These are phyloP conservation scores for Pollenia angustigena DNA, from an alignment of 2,888 invertebrate genomes.

Conservation along the genomic window DNA sequence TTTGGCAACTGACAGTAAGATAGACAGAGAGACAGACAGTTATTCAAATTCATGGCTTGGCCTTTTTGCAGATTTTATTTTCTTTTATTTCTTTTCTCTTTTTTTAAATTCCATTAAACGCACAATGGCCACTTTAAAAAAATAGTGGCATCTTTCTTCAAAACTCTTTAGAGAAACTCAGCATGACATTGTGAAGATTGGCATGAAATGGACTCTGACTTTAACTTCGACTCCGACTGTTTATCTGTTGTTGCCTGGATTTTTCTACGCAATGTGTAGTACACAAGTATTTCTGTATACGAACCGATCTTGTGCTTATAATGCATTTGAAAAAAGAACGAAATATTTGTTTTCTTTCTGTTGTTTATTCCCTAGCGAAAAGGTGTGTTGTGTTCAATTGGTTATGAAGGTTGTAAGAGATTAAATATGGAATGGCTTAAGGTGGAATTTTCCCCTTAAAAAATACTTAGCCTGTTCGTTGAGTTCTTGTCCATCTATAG, in stretches of 20 bases:
- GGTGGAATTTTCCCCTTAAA: too few relatives aligned
- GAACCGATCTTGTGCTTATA: background rate
- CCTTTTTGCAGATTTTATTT: constrained; percentile 2
- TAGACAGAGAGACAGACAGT: constrained; percentile 35
- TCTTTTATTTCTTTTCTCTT: constrained; percentile 1
- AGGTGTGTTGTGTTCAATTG: too few relatives aligned
- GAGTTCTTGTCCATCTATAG: too few relatives aligned
- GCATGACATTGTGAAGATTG: constrained; percentile 69
- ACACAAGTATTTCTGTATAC: background rate
- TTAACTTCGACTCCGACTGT: constrained; percentile 21
- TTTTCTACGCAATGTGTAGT: constrained; percentile 10
- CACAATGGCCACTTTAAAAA: constrained; percentile 23
- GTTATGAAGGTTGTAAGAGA: background rate
- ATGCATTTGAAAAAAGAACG: constrained; percentile 25
- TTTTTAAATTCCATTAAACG: constrained; percentile 39
- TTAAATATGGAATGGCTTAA: background rate
- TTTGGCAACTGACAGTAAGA: constrained; percentile 38
- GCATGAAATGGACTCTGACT: constrained; percentile 68
- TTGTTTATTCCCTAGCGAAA: background rate
- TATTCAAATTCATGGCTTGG: constrained; percentile 66
- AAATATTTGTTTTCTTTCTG: background rate
- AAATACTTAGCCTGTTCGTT: too few relatives aligned
- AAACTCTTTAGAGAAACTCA: constrained; percentile 49
- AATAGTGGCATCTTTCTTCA: constrained; percentile 38
- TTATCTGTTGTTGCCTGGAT: constrained; percentile 23